Base-by-base conservation (phyloP, 1,140 invertebrate genomes). In the Leptonema lineaticorne region DNA sequence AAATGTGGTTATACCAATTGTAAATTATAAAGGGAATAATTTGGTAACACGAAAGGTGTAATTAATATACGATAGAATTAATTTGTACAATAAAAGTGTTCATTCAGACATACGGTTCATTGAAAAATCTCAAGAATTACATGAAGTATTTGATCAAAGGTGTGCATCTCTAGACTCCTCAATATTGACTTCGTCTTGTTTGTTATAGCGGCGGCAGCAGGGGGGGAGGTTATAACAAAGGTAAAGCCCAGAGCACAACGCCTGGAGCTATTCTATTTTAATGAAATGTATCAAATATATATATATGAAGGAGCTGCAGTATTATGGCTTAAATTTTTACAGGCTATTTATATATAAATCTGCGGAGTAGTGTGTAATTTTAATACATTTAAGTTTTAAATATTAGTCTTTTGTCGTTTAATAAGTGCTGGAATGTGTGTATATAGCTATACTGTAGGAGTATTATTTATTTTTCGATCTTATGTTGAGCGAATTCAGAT, bases 211-310 rank as follows among this genome's bases (percentile, higher is more conserved):
- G 89, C 88, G 88, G 90, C 87, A 87, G 87, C 87, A 88, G 86
- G 85, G 87, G 86, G 85, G 89, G 89, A 88, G 89, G 88, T 90
- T 91, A 85, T 89, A 90, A 90, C 85, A 91, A 91, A 91, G 90
- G 90, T 91, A 91, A 91, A 89, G 89, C 88, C 87, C 86, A 84
- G 85, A 82, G 85, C 83, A n/a, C n/a, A 80, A 79, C 80, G 64
- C 63, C 72, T 71, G 71, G 66, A 53, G 68, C 66, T 69, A 62
- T 70, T 68, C 53, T 70, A 68, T 73, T 70, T 65, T 73, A 65
- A 70, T 69, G 58, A 66, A 68, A 59, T 72, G 66, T 70, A 71
- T 71, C 67, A 69, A 73, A 68, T 53, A 56, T 37, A 6, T 33
- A 33, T 33, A 41, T 59, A 37, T 26, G 60, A 69, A 72, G 69